Conservation (phyloP, 2,888 invertebrate species). For the Erebia epiphron region DNA sequence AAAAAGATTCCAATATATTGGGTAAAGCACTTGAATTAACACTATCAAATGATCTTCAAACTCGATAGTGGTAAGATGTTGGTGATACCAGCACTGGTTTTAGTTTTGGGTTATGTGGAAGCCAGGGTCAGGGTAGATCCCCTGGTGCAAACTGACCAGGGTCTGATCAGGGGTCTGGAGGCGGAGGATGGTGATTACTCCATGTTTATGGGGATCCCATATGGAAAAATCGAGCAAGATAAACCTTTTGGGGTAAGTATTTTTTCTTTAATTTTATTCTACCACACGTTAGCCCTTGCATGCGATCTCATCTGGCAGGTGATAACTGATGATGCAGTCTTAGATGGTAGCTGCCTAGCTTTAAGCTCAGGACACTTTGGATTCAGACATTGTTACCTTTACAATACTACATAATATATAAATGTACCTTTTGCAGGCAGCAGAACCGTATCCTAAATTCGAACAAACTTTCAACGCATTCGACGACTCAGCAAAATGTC, state of each 20-base stretch:
- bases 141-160: conserved; percentile 54
- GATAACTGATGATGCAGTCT: no score
- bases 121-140: conserved; percentile 49
- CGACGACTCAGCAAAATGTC: conserved; percentile 13
- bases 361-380: no score
- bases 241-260: conserved; percentile 62
- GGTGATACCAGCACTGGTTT: conserved; percentile 6
- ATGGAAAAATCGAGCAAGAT: conserved; percentile 50
- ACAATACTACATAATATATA: no score
- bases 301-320: no score
- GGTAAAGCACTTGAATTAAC: background rate
- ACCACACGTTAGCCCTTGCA: no score
- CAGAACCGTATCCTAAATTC: conserved; percentile 1
- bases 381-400: no score
- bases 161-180: conserved; percentile 54
- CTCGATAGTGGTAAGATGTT: conserved; percentile 29
- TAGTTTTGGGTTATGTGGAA: conserved; percentile 13
- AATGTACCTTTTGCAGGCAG: conserved; percentile 17
- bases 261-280: no score
- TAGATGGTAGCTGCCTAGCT: no score
- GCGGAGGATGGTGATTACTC: conserved; percentile 55
- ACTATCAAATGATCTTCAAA: background rate
- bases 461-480: conserved; percentile 4
- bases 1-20: background rate
- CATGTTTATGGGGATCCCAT: conserved; percentile 64